These are phyloP conservation scores for Cheilosia grossa DNA, from an alignment of 2,888 invertebrate species.

Conservation along the genomic window DNA sequence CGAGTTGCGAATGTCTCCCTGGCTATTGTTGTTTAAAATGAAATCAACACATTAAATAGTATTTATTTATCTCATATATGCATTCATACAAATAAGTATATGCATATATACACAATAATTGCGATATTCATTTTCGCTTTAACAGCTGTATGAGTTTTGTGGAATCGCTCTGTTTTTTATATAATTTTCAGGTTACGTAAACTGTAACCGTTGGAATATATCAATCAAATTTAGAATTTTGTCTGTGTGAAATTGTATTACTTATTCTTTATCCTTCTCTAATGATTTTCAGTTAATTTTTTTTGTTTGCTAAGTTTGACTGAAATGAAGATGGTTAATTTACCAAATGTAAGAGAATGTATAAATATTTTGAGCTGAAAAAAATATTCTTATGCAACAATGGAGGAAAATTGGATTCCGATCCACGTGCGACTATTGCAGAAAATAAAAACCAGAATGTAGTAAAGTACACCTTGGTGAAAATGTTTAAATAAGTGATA, in stretches of 20 bases:
- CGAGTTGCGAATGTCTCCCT: constrained; percentile 83
- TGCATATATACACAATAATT: constrained; percentile 1
- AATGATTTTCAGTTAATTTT: constrained; percentile 80
- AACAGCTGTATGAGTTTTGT: constrained; percentile 22
- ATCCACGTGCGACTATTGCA: constrained; percentile 29
- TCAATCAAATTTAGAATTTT: constrained; percentile 80
- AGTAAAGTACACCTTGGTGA: constrained; percentile 25
- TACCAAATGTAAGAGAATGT: constrained; percentile 50
- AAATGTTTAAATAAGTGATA: constrained; percentile 47
- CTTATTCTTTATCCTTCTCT: not conserved
- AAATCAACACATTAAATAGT: constrained; percentile 75
- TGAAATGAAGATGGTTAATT: constrained; percentile 42
- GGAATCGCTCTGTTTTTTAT: constrained; percentile 4
- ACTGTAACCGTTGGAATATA: constrained; percentile 71
- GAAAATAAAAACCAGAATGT: constrained; percentile 14
- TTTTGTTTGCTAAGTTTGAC: constrained; percentile 71
- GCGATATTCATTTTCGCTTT: constrained; percentile 10
- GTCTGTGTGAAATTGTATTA: not conserved
- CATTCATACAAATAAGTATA: not conserved
- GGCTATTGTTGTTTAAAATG: constrained; percentile 83
- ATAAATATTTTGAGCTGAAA: constrained; percentile 31
- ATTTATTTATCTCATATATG: not conserved
- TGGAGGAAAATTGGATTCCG: not conserved
- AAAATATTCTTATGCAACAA: constrained; percentile 37
- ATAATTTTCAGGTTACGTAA: not conserved